Percentiles rank a stretch among this genome's conserved stretches.
Evolutionary conservation across 2,888 invertebrate species (phyloP).

Genomic region (Carterocephalus palaemon): DNA sequence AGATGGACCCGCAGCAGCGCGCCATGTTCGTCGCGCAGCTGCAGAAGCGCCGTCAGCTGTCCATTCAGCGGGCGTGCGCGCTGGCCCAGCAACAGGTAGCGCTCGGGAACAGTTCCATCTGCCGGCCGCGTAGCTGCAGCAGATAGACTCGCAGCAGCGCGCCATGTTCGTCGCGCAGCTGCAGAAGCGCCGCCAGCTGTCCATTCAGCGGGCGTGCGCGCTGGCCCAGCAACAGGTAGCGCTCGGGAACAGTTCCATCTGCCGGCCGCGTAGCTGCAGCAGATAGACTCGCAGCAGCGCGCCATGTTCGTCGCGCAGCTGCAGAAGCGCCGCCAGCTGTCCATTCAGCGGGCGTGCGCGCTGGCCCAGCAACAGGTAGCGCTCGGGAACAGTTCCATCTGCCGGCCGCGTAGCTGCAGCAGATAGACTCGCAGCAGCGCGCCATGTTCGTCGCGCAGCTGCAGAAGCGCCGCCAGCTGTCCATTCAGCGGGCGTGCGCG

Average conservation of each 20-base stretch:
- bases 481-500: conserved; percentile 73
- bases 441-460: conserved; percentile 89
- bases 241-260: too few relatives aligned
- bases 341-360: conserved; percentile 73
- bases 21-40: conserved; percentile 89
- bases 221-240: conserved; percentile 70
- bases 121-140: conserved; percentile 89
- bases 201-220: conserved; percentile 73
- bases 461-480: conserved; percentile 81
- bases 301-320: conserved; percentile 89
- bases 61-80: conserved; percentile 73
- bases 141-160: conserved; percentile 88
- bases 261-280: conserved; percentile 89
- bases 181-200: conserved; percentile 81
- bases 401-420: conserved; percentile 89
- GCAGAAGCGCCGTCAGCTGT: conserved; percentile 81
- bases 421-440: conserved; percentile 88
- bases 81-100: conserved; percentile 70
- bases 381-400: too few relatives aligned
- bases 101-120: too few relatives aligned
- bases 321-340: conserved; percentile 81
- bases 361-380: conserved; percentile 70
- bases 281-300: conserved; percentile 88
- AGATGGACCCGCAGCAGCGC: conserved; percentile 88
- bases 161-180: conserved; percentile 89